phyloP scores from a whole-genome alignment of 2,113 vertebrate genomes.

The Peromyscus maniculatus region DNA sequence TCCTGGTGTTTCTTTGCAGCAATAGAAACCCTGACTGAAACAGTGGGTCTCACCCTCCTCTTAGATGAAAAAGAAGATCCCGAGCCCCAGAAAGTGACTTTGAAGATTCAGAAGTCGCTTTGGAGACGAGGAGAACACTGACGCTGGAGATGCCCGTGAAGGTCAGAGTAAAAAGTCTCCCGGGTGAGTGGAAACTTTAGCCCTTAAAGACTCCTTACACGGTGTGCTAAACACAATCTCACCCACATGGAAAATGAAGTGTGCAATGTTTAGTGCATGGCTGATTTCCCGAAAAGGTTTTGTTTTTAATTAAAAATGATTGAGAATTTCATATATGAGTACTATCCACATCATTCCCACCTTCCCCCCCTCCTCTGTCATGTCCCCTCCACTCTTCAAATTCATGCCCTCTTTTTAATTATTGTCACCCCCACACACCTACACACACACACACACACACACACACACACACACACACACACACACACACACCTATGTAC shows the following conservation, averaged over 20 bases:
- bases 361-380: background rate
- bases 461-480: no score
- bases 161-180: background rate
- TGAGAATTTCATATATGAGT: background rate
- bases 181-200: no score
- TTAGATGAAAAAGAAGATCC: background rate
- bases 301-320: background rate
- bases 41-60: background rate
- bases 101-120: background rate
- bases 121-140: background rate
- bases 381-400: background rate
- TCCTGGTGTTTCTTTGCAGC: background rate
- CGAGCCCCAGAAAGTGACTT: background rate
- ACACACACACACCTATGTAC: background rate
- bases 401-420: background rate
- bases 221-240: background rate
- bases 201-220: background rate
- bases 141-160: background rate
- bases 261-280: background rate
- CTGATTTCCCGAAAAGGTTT: background rate
- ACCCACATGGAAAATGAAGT: background rate
- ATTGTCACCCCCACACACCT: background rate
- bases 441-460: background rate
- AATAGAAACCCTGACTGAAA: background rate
- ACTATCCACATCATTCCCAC: no score